These are phyloP conservation scores for Lasioglossum villosulum DNA, from an alignment of 2,888 invertebrate genomes.

Conservation along the genomic window DNA sequence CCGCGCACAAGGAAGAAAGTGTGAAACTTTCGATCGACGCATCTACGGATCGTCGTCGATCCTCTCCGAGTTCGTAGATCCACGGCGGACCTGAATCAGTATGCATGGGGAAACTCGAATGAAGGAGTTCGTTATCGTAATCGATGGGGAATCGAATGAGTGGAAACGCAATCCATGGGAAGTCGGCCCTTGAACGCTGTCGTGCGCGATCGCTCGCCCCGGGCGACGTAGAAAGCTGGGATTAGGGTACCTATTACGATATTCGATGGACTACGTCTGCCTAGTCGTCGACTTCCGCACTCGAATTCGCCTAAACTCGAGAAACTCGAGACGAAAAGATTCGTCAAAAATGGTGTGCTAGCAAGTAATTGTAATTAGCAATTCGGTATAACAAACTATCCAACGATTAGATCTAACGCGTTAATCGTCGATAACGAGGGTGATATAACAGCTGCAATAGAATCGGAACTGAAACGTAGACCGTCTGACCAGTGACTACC, in stretches of 20 bases:
- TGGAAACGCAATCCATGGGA: slow-evolving; percentile 51
- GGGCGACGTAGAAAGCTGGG: slow-evolving; percentile 74
- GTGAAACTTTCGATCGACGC: slow-evolving; percentile 51
- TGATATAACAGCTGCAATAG: neutral
- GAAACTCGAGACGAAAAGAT: neutral
- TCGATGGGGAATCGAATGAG: neutral
- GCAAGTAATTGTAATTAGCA: neutral
- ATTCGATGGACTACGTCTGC: slow-evolving; percentile 65
- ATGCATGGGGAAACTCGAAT: slow-evolving; percentile 20
- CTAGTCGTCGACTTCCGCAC: slow-evolving; percentile 63
- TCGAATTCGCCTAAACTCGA: slow-evolving; percentile 54
- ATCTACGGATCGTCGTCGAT: slow-evolving; percentile 21
- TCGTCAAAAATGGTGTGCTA: neutral
- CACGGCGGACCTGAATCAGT: slow-evolving; percentile 8
- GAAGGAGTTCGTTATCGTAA: neutral
- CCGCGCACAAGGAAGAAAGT: slow-evolving; percentile 45
- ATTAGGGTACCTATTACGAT: slow-evolving; percentile 72
- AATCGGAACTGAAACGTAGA: neutral
- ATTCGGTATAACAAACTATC: neutral
- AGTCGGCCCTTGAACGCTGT: slow-evolving; percentile 56
- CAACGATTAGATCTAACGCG: neutral
- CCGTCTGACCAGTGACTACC: slow-evolving; percentile 40
- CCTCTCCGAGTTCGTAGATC: neutral
- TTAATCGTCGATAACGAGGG: neutral
- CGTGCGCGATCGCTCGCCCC: slow-evolving; percentile 57